Base-by-base conservation (phyloP, 2,888 invertebrate genomes). In the Oegoconia quadripuncta region DNA sequence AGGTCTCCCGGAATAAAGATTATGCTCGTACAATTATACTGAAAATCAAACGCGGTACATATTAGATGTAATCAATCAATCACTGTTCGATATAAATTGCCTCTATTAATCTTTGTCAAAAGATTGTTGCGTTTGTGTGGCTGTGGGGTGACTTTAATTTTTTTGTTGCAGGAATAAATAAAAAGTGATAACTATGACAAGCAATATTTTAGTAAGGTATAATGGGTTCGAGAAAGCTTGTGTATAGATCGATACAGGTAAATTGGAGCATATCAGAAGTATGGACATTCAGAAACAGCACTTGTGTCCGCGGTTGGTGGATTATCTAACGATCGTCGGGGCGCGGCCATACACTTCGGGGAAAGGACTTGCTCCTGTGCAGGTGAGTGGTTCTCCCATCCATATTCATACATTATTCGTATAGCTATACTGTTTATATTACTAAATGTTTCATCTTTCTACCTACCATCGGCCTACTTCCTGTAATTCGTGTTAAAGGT, bases 271-370 rank as follows among this genome's bases (percentile, higher is more conserved):
- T 64, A 69, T 64, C 71, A 66, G 60, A 63, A 75, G 40, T 55
- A 88, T 88, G 88, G 88, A 88, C 58, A 74, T 88, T 55, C 95
- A 95, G 77, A 93, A 93, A 72, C 93, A 94, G 73, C 93, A 93
- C 65, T 78, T 96, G 61, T 96, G 95, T 75, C 95, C 95, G 67
- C 92, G 95, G 57, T 88, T 96, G 68, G 94, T 95, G 86, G 99
- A 99, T 90, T 99, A 99, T 86, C 89, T 99, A 74, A 96, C 98
- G 59, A 96, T 99, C 68, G 98, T 98, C 60, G 99, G 99, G 61
- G 95, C 96, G 18, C 90, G 94, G 52, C 94, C 95, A 50, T 90
- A 91, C 57, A 90, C 90, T 39, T 87, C 89, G 39, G 88, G 88
- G 36, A 90, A 89, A 73, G 76, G 93, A 76, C 88, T 91, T 75